Evolutionary conservation across 2,797 vertebrate genomes (phyloP).

Genomic region (Potorous gilbertii): DNA sequence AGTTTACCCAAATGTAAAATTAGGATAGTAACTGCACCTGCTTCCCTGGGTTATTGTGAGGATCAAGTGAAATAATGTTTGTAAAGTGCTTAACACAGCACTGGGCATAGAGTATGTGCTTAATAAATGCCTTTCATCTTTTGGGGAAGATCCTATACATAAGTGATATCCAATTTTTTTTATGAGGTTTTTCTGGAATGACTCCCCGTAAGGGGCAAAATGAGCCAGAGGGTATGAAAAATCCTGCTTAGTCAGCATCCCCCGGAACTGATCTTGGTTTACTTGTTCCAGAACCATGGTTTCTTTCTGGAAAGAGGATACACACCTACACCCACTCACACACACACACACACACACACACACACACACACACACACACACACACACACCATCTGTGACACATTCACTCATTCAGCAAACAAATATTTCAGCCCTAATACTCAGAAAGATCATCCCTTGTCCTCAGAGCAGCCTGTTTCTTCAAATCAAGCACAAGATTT

Average conservation of each 20-base stretch:
- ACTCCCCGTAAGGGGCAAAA: neutral
- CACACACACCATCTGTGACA: too few relatives aligned
- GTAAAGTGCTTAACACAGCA: neutral
- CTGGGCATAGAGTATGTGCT: neutral
- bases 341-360: too few relatives aligned
- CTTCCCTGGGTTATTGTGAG: neutral
- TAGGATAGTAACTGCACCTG: neutral
- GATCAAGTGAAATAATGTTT: neutral
- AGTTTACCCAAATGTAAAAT: neutral
- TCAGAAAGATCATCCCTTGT: neutral
- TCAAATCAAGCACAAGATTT: neutral
- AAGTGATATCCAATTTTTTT: neutral
- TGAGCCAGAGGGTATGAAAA: neutral
- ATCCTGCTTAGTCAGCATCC: neutral
- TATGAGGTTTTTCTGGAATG: neutral
- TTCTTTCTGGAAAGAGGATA: neutral
- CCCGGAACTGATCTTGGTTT: neutral
- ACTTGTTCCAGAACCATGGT: neutral
- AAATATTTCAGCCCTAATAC: neutral
- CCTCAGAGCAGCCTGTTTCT: neutral
- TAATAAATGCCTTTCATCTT: neutral
- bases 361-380: too few relatives aligned
- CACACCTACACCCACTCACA: too few relatives aligned
- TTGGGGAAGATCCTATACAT: neutral
- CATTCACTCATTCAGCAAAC: neutral